phyloP scores from a whole-genome alignment of 2,113 vertebrate genomes.

The Labeo rohita region DNA sequence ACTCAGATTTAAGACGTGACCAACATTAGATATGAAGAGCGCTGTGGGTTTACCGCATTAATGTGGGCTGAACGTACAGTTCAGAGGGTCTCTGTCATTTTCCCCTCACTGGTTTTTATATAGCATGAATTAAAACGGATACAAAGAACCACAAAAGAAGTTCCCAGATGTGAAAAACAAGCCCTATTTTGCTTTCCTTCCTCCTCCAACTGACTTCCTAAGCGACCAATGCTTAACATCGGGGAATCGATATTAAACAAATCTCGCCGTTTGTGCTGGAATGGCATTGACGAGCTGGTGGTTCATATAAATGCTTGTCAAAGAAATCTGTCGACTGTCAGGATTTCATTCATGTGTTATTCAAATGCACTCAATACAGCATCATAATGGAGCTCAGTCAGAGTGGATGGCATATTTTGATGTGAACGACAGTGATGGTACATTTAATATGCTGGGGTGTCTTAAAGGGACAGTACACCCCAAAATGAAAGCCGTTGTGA shows the following conservation, averaged over 20 bases:
- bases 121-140: background rate
- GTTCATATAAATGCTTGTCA: background rate
- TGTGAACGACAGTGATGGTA: background rate
- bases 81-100: background rate
- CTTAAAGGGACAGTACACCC: background rate
- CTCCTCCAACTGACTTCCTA: background rate
- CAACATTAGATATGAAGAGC: conserved; percentile 12
- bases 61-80: background rate
- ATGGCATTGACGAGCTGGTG: background rate
- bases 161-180: background rate
- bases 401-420: background rate
- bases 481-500: background rate
- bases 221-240: background rate
- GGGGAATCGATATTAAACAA: background rate
- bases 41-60: background rate
- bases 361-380: background rate
- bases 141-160: background rate
- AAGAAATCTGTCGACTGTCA: background rate
- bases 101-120: background rate
- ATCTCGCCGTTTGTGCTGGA: background rate
- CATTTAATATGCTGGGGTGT: background rate
- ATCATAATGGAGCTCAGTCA: background rate
- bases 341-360: background rate
- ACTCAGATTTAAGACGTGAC: conserved; percentile 73
- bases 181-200: background rate